Evolutionary conservation across 2,797 vertebrate species (phyloP).

Genomic region (Apodemus agrarius): DNA sequence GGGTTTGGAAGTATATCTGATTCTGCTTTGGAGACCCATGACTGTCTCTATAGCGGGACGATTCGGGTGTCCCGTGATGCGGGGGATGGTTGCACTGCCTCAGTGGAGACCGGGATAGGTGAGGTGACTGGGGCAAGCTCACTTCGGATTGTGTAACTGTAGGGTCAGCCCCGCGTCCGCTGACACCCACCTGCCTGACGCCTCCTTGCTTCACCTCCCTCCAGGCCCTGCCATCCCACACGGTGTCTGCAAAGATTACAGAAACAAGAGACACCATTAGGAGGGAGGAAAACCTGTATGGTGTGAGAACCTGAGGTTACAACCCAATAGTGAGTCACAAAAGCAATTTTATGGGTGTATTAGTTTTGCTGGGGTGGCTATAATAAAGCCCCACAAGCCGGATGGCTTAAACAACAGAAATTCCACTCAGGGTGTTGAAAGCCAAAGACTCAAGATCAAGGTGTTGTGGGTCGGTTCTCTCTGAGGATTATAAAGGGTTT

Average conservation of each 20-base stretch:
- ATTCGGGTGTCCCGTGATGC: background rate
- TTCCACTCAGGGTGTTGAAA: background rate
- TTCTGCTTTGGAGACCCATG: background rate
- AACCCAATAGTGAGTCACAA: conserved; percentile 26
- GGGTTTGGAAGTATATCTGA: conserved; percentile 7
- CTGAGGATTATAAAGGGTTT: background rate
- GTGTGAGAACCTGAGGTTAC: background rate
- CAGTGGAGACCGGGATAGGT: background rate
- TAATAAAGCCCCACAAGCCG: background rate
- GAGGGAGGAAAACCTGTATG: background rate
- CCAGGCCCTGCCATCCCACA: background rate
- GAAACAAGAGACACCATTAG: background rate
- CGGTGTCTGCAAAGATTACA: background rate
- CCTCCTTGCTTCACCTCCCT: background rate
- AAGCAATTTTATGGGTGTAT: background rate
- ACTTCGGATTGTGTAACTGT: background rate
- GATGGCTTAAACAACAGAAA: background rate
- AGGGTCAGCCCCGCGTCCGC: background rate
- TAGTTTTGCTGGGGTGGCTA: background rate
- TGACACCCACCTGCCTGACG: background rate
- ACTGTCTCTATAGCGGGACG: background rate
- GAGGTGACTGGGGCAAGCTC: background rate
- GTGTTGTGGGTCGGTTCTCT: background rate
- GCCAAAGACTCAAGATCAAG: background rate
- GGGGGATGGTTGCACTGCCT: background rate